Evolutionary conservation across 2,113 vertebrate species (phyloP), one percentile per base, ranked within the genome.

Genomic region (Pangasianodon gigas): DNA sequence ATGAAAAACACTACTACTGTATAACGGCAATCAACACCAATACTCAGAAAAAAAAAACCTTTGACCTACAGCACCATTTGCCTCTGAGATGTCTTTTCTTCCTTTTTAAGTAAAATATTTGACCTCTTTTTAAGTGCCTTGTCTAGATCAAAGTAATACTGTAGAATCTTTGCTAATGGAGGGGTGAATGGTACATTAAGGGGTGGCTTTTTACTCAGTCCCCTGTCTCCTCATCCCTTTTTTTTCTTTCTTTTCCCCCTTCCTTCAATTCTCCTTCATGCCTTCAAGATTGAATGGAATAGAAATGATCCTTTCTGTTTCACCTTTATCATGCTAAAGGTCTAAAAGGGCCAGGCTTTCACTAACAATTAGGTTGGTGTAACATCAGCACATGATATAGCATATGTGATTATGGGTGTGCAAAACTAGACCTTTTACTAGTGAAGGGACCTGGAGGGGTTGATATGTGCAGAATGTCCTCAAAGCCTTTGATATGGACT

Each of bases 151-250:
- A 92, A 92, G 91, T 26, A 51, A 83, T 80, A 21, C 79, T 89
- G 84, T 92, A 51, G 85, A 90, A 92, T 92, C 62, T 92, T 90
- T 91, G 91, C 89, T 91, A 92, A 91, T 86, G 89, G 91, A 86
- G 46, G 56, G 19, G 79, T 83, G 77, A 56, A 41, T 62, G 26
- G 48, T 86, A 81, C 69, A 88, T 88, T 84, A 84, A 89, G 26
- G 51, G 52, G 65, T 89, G 65, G 65, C 32, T 48, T 90, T 86
- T 85, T 65, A 48, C 79, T 29, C 9, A 71, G 80, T 83, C 80
- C 71, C 56, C 71, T 58, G 41, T 71, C 44, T 62, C 32, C 44
- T 26, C 51, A 32, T 37, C 56, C 56, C 62, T 41, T 44, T 37
- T 37, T 88, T 69, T 83, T 52, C 86, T n/a, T 48, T 14, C n/a